Conservation (phyloP, 2,888 invertebrate genomes). For the Graphium colonna region DNA sequence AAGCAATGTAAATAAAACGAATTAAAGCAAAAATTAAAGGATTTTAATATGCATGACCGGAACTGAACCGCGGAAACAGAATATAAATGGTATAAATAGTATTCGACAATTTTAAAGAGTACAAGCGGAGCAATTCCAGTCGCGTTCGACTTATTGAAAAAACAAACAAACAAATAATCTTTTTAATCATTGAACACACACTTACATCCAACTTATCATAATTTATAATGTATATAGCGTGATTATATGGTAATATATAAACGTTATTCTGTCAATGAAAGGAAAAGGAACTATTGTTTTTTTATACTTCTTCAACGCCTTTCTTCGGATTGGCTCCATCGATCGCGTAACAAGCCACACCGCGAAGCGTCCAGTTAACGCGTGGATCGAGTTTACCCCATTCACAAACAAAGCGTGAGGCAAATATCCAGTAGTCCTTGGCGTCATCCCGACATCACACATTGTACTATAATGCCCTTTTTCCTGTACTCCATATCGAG, state of each 20-base stretch:
- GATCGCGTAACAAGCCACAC: conserved; percentile 82
- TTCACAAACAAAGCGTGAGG: conserved; percentile 83
- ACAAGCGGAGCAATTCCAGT: conserved; percentile 8
- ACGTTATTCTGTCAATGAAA: no score
- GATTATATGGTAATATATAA: no score
- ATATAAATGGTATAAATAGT: neutral
- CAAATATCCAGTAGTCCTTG: conserved; percentile 87
- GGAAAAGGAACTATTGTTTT: conserved; percentile 56
- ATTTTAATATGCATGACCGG: conserved; percentile 10
- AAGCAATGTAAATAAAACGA: neutral
- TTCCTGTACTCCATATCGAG: conserved; percentile 86
- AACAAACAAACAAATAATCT: no score
- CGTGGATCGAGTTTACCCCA: conserved; percentile 65
- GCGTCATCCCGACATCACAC: conserved; percentile 86
- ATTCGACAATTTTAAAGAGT: neutral
- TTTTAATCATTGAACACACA: no score
- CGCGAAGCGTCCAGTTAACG: conserved; percentile 74
- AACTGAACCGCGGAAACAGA: neutral
- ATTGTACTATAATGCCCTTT: conserved; percentile 88
- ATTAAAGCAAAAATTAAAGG: conserved; percentile 5
- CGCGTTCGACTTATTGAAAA: neutral
- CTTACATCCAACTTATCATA: no score
- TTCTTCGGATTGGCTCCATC: conserved; percentile 82
- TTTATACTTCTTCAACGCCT: conserved; percentile 78
- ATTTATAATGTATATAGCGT: no score